Conservation (phyloP, 2,888 invertebrate species). For the Ectropis crepuscularia region DNA sequence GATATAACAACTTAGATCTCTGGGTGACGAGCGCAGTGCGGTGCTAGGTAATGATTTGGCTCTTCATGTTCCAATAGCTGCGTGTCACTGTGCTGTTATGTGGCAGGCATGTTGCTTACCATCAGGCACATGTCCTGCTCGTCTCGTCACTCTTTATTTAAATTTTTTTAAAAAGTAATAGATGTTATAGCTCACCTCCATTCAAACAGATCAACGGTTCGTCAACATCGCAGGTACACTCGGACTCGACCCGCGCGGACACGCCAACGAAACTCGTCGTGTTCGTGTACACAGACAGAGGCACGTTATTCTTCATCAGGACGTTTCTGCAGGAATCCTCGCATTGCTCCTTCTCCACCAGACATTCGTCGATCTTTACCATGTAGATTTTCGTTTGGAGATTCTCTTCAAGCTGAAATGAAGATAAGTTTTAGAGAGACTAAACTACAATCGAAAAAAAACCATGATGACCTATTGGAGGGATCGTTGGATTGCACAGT, state of each 20-base stretch:
- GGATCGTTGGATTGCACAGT: too few species aligned
- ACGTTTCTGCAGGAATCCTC: slow-evolving; percentile 92
- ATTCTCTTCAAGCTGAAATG: slow-evolving; percentile 86
- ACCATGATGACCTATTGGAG: neutral
- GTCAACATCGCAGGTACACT: slow-evolving; percentile 88
- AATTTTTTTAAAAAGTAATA: neutral
- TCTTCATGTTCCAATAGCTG: too few species aligned
- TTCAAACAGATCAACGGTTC: slow-evolving; percentile 88
- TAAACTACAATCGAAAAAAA: neutral
- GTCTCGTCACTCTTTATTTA: too few species aligned
- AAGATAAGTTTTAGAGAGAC: neutral
- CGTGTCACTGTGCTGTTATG: too few species aligned
- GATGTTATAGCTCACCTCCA: slow-evolving; percentile 85
- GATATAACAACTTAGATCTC: too few species aligned
- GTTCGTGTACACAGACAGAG: slow-evolving; percentile 95
- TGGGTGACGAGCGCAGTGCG: too few species aligned
- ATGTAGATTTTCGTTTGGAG: slow-evolving; percentile 91
- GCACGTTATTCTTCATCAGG: slow-evolving; percentile 89
- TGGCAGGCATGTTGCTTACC: too few species aligned
- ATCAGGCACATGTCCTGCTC: too few species aligned
- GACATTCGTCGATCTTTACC: slow-evolving; percentile 96
- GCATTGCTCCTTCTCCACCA: slow-evolving; percentile 89
- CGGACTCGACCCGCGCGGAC: slow-evolving; percentile 91
- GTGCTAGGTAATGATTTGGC: too few species aligned
- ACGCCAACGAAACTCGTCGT: slow-evolving; percentile 97